phyloP scores from a whole-genome alignment of 2,888 invertebrate species.

The Platypus cylindrus region DNA sequence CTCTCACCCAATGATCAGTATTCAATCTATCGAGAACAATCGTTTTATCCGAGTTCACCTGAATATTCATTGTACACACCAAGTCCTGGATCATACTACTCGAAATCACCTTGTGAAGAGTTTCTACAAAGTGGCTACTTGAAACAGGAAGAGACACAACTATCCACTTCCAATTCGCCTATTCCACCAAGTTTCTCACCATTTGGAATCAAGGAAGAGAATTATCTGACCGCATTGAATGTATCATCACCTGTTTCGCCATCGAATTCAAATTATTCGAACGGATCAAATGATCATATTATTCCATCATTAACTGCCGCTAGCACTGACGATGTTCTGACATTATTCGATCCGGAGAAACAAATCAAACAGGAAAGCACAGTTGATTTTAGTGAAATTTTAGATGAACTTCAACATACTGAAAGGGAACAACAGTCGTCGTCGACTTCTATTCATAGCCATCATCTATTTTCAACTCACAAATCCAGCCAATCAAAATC shows the following conservation, averaged over 20 bases:
- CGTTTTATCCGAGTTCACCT: constrained; percentile 35
- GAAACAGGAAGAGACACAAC: constrained; percentile 40
- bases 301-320: constrained; percentile 15
- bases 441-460: too few relatives aligned
- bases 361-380: constrained; percentile 45
- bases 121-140: constrained; percentile 30
- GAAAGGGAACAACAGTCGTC: constrained; percentile 23
- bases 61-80: constrained; percentile 40
- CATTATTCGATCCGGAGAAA: constrained; percentile 27
- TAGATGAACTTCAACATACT: constrained; percentile 40
- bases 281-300: constrained; percentile 22
- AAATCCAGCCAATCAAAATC: constrained; percentile 22
- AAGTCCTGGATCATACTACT: constrained; percentile 40
- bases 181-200: constrained; percentile 32
- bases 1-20: constrained; percentile 37
- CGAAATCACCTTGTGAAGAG: constrained; percentile 43
- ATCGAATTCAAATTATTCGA: constrained; percentile 22
- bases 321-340: constrained; percentile 23
- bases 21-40: constrained; percentile 38
- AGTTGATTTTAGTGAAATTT: constrained; percentile 47
- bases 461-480: too few relatives aligned
- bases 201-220: constrained; percentile 36
- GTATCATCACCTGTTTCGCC: constrained; percentile 38
- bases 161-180: constrained; percentile 40
- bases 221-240: constrained; percentile 29